Evolutionary conservation across 2,113 vertebrate species (phyloP), one percentile per base, ranked within the genome.

Genomic region (Mystacornis crossleyi): DNA sequence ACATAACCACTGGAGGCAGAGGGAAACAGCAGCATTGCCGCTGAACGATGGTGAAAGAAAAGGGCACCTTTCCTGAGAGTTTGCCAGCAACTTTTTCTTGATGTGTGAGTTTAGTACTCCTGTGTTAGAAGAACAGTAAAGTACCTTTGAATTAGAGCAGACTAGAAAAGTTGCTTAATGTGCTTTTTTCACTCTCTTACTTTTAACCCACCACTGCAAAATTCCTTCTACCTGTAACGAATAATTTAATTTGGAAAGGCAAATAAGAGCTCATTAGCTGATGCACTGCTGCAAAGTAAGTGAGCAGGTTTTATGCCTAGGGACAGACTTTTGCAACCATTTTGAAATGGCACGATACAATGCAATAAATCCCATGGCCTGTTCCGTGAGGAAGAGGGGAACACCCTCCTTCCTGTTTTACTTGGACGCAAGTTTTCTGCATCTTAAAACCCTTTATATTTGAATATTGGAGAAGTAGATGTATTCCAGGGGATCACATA

Each of bases 31-130:
- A 79, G 93, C 91, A 71, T 25, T 24, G 43, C 84, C 2, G 3
- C 83, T 82, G 51, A 33, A 87, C 8, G 36, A 84, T 2, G 1
- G 69, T 64, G 80, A 94, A 95, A 81, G 95, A 70, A 95, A 96
- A 97, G 94, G 97, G 88, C 93, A 95, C 93, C 81, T 96, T 96
- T 91, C 85, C 84, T 89, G 58, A 6, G 91, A 96, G 89, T 93
- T 91, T 93, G 90, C 88, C 86, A 75, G 89, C 84, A 88, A 95
- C 92, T 97, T 96, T 70, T 70, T 60, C 75, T 96, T 79, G 94
- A 93, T 86, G 73, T 93, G 73, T n/a, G 64, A 91, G 71, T 69
- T 95, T 45, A 85, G 58, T 73, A 26, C 24, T 77, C 81, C 14
- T 38, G 64, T 79, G 54, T 88, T 61, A 80, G 72, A 90, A 71